phyloP scores from a whole-genome alignment of 2,113 vertebrate species.

The Pterocles orientalis region DNA sequence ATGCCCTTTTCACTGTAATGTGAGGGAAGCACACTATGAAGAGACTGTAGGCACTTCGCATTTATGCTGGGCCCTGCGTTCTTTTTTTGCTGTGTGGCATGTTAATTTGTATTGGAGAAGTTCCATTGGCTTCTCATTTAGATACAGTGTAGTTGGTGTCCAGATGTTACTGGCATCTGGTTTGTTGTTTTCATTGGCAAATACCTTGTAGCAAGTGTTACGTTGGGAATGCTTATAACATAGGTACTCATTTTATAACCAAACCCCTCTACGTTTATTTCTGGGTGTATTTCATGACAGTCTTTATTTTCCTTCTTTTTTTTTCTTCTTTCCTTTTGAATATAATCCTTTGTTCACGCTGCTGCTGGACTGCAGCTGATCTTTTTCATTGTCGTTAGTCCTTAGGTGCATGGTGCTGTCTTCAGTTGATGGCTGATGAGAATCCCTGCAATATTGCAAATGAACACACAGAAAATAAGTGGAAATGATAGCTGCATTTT shows the following conservation, averaged over 20 bases:
- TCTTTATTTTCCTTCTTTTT: neutral
- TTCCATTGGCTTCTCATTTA: neutral
- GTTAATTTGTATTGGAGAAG: neutral
- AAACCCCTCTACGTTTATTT: neutral
- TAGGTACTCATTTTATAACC: neutral
- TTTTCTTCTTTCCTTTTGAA: neutral
- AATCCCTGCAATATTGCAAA: neutral
- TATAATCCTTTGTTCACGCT: neutral
- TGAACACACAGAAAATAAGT: neutral
- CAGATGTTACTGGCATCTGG: conserved; percentile 17
- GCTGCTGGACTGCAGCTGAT: neutral
- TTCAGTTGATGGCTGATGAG: neutral
- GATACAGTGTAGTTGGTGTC: neutral
- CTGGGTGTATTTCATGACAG: neutral
- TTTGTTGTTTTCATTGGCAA: conserved; percentile 27
- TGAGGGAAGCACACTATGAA: neutral
- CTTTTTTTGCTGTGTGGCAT: neutral
- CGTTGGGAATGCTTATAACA: neutral
- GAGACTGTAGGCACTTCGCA: neutral
- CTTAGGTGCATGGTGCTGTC: neutral
- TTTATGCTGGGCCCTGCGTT: neutral
- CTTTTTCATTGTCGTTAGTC: neutral
- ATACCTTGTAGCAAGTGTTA: neutral
- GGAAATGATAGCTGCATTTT: neutral
- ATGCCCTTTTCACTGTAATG: neutral